Conservation (phyloP, 2,888 invertebrate species). For the Stenchaetothrips biformis region DNA sequence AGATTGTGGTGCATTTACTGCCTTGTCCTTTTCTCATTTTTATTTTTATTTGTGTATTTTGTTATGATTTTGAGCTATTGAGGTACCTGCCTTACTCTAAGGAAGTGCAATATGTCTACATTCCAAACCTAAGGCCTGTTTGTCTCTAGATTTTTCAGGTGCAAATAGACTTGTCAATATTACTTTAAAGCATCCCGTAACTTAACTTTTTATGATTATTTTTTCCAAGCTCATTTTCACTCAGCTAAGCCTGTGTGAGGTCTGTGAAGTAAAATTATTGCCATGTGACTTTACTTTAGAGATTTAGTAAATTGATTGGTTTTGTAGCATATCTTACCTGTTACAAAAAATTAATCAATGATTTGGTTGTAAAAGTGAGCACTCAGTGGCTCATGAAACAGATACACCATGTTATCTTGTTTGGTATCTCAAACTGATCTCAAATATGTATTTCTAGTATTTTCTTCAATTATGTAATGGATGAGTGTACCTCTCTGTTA, state of each 20-base stretch:
- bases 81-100: slow-evolving; percentile 22
- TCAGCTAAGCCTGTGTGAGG: no score
- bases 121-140: no score
- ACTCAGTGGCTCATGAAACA: not conserved
- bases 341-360: not conserved
- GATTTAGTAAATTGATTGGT: no score
- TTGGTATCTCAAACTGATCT: slow-evolving; percentile 14
- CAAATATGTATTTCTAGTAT: not conserved
- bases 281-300: no score
- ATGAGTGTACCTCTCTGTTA: slow-evolving; percentile 24
- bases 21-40: not conserved
- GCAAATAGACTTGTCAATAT: no score
- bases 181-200: no score
- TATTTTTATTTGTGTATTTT: not conserved
- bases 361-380: not conserved
- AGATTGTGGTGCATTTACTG: not conserved
- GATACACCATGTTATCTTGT: not conserved
- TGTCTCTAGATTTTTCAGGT: no score
- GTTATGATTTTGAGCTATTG: slow-evolving; percentile 10
- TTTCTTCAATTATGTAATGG: slow-evolving; percentile 22
- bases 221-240: not conserved
- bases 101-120: not conserved
- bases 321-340: no score
- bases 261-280: no score
- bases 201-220: not conserved